Conservation (phyloP, 2,888 invertebrate species). For the Agonopterix subpropinquella region DNA sequence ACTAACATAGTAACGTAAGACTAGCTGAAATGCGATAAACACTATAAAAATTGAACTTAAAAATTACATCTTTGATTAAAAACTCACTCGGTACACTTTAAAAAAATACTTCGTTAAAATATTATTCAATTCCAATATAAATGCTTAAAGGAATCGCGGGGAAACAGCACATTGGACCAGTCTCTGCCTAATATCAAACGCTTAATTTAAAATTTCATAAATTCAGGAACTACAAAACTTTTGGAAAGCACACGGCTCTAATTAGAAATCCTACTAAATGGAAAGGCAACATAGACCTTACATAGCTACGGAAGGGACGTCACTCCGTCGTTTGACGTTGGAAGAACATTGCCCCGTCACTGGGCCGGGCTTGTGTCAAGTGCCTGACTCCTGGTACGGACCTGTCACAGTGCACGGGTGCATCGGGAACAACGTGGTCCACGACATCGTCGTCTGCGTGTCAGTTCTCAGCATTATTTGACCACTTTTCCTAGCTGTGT, state of each 20-base stretch:
- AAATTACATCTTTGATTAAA: slow-evolving; percentile 73
- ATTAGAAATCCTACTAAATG: slow-evolving; percentile 21
- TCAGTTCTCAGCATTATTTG: slow-evolving; percentile 75
- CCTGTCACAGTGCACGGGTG: slow-evolving; percentile 91
- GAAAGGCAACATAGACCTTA: slow-evolving; percentile 39
- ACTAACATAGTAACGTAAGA: slow-evolving; percentile 70
- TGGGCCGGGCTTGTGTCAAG: slow-evolving; percentile 57
- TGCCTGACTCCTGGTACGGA: slow-evolving; percentile 83
- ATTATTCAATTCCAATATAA: slow-evolving; percentile 58
- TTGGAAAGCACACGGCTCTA: slow-evolving; percentile 48
- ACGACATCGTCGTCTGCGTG: slow-evolving; percentile 87
- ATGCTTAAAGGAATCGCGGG: slow-evolving; percentile 50
- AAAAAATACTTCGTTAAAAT: slow-evolving; percentile 57
- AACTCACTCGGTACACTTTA: slow-evolving; percentile 66
- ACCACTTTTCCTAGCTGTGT: slow-evolving; percentile 48
- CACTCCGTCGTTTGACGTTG: slow-evolving; percentile 25
- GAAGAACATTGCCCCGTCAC: slow-evolving; percentile 23
- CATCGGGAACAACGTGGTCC: slow-evolving; percentile 92
- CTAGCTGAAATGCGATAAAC: slow-evolving; percentile 74
- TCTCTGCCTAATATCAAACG: slow-evolving; percentile 18
- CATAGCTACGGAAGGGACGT: slow-evolving; percentile 37
- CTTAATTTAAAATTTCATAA: slow-evolving; percentile 23
- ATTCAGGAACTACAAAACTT: slow-evolving; percentile 60
- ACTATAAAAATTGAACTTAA: slow-evolving; percentile 69
- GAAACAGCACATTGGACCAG: slow-evolving; percentile 40